Evolutionary conservation across 35 echinoderm and acorn worm species (phyloP).

Genomic region (Patiria miniata): DNA sequence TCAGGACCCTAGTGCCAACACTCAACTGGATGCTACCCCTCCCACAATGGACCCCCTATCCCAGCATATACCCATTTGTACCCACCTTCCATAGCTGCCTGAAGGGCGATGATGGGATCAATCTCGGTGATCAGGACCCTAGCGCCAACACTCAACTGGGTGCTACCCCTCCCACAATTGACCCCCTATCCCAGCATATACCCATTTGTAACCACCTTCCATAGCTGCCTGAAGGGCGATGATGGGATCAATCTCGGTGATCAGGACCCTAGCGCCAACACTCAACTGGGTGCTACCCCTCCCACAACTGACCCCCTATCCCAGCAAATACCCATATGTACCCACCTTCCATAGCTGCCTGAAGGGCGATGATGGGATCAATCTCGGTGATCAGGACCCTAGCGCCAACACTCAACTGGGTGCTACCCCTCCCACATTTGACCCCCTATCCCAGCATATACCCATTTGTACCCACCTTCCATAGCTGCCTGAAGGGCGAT

Average conservation of each 20-base stretch:
- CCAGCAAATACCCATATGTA: too few species aligned
- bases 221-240: constrained; percentile 90
- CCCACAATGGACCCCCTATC: constrained; percentile 31
- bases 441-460: not conserved
- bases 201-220: constrained; percentile 89
- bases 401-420: constrained; percentile 95
- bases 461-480: constrained; percentile 71
- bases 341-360: constrained; percentile 98
- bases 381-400: constrained; percentile 94
- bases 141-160: constrained; percentile 95
- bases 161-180: constrained; percentile 95
- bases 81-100: constrained; percentile 98
- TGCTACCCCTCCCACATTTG: constrained; percentile 95
- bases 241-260: constrained; percentile 98
- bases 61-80: not conserved
- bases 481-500: constrained; percentile 90
- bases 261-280: constrained; percentile 94
- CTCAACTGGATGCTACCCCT: constrained; percentile 91
- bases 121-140: constrained; percentile 94
- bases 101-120: constrained; percentile 91
- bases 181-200: too few species aligned
- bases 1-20: constrained; percentile 93
- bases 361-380: constrained; percentile 91
- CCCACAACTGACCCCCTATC: too few species aligned
- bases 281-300: constrained; percentile 92